phyloP scores from a whole-genome alignment of 2,888 invertebrate species.

The Ormyrus pomaceus region DNA sequence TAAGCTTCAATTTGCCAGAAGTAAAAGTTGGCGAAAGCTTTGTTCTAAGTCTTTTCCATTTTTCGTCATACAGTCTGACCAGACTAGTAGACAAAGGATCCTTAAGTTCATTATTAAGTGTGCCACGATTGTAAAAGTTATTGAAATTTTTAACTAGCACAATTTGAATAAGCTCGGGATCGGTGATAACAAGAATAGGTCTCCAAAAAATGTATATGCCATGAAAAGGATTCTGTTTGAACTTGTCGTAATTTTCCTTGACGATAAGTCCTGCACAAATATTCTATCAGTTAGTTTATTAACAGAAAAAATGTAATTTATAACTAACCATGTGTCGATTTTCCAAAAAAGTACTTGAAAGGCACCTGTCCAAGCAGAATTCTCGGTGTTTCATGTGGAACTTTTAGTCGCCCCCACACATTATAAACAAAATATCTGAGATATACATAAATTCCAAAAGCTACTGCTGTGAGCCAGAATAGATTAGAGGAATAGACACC shows the following conservation, averaged over 20 bases:
- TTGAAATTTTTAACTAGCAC: too few species aligned
- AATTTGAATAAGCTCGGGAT: too few species aligned
- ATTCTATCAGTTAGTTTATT: neutral
- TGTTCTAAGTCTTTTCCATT: slow-evolving; percentile 81
- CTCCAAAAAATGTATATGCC: too few species aligned
- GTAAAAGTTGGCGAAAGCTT: slow-evolving; percentile 83
- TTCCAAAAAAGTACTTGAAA: slow-evolving; percentile 24
- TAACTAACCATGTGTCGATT: slow-evolving; percentile 34
- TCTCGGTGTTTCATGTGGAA: slow-evolving; percentile 59
- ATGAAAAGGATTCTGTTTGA: too few species aligned
- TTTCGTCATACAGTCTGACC: slow-evolving; percentile 75
- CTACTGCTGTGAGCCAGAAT: neutral
- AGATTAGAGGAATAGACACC: neutral
- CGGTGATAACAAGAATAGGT: too few species aligned
- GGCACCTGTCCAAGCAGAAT: slow-evolving; percentile 62
- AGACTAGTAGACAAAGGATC: too few species aligned
- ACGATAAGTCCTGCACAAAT: slow-evolving; percentile 11
- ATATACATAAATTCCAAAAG: slow-evolving; percentile 47
- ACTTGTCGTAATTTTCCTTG: slow-evolving; percentile 19
- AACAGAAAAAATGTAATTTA: neutral
- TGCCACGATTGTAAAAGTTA: too few species aligned
- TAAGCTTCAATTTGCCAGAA: slow-evolving; percentile 81
- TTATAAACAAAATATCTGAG: slow-evolving; percentile 59
- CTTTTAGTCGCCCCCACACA: slow-evolving; percentile 60
- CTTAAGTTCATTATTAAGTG: too few species aligned